phyloP scores from a whole-genome alignment of 53 echinoderm and acorn worm species.

The Mesocentrotus franciscanus region DNA sequence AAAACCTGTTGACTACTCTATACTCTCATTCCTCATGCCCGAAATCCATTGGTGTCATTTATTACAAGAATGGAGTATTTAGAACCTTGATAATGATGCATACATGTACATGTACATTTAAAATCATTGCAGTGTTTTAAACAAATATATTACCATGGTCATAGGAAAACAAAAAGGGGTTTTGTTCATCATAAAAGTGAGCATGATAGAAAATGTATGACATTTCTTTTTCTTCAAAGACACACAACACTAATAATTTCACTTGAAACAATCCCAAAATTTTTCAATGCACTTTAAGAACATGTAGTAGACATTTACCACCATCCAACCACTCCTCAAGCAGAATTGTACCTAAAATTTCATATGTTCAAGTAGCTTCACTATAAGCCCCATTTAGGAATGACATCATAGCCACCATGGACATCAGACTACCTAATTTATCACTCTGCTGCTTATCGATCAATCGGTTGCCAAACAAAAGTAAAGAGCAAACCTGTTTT shows the following conservation, averaged over 20 bases:
- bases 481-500: neutral
- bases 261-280: neutral
- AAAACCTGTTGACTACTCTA: neutral
- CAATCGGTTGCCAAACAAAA: constrained; percentile 12
- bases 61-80: neutral
- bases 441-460: neutral
- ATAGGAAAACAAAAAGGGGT: too few species aligned
- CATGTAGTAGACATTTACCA: neutral
- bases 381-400: neutral
- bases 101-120: too few species aligned
- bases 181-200: too few species aligned
- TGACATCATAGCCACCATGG: neutral
- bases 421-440: neutral
- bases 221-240: neutral
- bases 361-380: neutral
- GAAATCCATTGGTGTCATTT: neutral
- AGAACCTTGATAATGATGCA: too few species aligned
- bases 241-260: neutral
- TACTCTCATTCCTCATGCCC: too few species aligned
- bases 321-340: too few species aligned
- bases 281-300: neutral
- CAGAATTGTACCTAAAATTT: neutral
- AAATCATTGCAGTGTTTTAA: neutral
- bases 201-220: neutral
- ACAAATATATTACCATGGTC: too few species aligned